Conservation (phyloP, 2,113 vertebrate genomes). For the Geothlypis trichas region DNA sequence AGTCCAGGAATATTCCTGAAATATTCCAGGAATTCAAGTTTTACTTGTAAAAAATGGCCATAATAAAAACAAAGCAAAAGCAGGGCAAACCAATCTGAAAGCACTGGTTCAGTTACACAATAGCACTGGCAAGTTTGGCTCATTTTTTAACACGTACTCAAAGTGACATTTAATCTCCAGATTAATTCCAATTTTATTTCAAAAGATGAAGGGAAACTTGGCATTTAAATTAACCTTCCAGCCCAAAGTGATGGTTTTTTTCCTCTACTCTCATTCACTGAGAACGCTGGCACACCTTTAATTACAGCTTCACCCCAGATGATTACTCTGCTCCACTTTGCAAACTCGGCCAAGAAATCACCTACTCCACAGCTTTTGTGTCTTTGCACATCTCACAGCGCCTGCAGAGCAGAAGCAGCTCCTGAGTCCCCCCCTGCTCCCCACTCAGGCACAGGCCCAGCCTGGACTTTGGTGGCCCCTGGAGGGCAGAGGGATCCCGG, state of each 20-base stretch:
- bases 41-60: background rate
- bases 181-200: background rate
- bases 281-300: background rate
- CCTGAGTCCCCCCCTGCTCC: background rate
- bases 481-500: fast-evolving
- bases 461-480: fast-evolving
- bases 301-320: background rate
- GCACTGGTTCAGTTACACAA: background rate
- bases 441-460: background rate
- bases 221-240: background rate
- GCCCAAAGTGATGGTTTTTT: background rate
- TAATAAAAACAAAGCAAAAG: background rate
- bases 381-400: background rate
- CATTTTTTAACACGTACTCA: background rate
- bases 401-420: background rate
- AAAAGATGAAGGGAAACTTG: background rate
- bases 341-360: background rate
- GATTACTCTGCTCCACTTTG: background rate
- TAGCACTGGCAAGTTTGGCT: background rate
- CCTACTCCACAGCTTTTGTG: background rate
- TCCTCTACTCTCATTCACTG: background rate
- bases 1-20: background rate
- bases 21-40: background rate
- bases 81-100: background rate
- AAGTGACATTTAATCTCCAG: background rate